Conservation (phyloP, 2,797 vertebrate species). For the Sebastes cheni region DNA sequence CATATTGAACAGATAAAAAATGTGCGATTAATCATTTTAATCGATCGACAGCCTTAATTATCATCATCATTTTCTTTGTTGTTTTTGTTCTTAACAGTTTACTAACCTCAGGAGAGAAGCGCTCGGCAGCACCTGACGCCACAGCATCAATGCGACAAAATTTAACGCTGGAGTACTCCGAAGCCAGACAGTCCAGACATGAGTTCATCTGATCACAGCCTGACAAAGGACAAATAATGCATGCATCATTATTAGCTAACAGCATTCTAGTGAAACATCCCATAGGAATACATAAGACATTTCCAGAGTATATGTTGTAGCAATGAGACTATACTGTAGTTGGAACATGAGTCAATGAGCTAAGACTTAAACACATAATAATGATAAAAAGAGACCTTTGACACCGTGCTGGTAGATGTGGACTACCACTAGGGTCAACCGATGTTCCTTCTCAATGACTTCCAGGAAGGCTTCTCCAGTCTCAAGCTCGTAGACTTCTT, state of each 20-base stretch:
- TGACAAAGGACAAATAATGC: constrained; percentile 6
- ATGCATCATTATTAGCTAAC: not conserved
- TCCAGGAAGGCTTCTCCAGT: constrained; percentile 88
- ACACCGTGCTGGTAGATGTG: constrained; percentile 89
- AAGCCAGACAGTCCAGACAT: constrained; percentile 87
- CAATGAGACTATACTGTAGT: not conserved
- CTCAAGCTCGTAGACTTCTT: constrained; percentile 86
- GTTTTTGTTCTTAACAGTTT: not conserved
- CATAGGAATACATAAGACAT: not conserved
- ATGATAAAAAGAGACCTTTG: constrained; percentile 65
- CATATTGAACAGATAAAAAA: too few relatives aligned
- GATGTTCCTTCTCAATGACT: constrained; percentile 90
- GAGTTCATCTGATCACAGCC: constrained; percentile 88
- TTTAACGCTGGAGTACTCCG: constrained; percentile 87
- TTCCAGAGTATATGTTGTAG: not conserved
- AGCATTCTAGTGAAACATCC: not conserved
- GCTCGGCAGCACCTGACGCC: constrained; percentile 88
- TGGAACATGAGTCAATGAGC: not conserved
- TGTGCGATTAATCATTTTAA: too few relatives aligned
- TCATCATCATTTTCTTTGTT: not conserved
- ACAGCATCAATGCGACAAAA: constrained; percentile 93
- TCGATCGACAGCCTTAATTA: too few relatives aligned
- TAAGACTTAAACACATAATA: not conserved
- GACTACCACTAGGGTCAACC: constrained; percentile 87
- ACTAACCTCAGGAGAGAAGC: constrained; percentile 85